These are phyloP conservation scores for Euzetes globulus DNA, from an alignment of 2,888 invertebrate species.

Conservation along the genomic window DNA sequence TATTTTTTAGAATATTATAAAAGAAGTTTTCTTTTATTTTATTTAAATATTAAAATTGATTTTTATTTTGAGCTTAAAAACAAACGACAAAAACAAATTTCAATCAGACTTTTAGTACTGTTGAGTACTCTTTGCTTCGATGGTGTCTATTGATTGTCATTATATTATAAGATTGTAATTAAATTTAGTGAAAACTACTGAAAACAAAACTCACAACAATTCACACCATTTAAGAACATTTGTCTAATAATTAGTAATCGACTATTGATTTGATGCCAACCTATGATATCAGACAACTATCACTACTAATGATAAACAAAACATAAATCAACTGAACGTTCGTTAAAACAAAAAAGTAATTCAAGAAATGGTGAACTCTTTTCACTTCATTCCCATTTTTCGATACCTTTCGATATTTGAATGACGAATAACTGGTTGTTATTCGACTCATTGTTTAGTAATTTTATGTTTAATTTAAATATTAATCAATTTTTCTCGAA, in stretches of 20 bases:
- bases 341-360: background rate
- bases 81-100: background rate
- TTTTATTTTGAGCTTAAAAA: conserved; percentile 10
- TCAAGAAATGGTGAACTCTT: conserved; percentile 6
- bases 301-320: background rate
- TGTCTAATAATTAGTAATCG: background rate
- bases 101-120: background rate
- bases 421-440: background rate
- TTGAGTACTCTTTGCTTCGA: background rate
- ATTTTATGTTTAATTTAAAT: conserved; percentile 1
- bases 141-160: conserved; percentile 10
- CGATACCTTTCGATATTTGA: background rate
- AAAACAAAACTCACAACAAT: background rate
- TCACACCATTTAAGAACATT: background rate
- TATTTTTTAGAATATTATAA: background rate
- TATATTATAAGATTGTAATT: background rate
- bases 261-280: background rate
- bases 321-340: background rate
- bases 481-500: background rate
- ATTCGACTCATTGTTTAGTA: conserved; percentile 6
- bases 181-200: background rate
- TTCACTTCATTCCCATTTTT: conserved; percentile 21
- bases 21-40: background rate
- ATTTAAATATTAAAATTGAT: background rate
- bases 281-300: background rate